phyloP scores from a whole-genome alignment of 2,113 vertebrate genomes.

The Hystrix cristata region DNA sequence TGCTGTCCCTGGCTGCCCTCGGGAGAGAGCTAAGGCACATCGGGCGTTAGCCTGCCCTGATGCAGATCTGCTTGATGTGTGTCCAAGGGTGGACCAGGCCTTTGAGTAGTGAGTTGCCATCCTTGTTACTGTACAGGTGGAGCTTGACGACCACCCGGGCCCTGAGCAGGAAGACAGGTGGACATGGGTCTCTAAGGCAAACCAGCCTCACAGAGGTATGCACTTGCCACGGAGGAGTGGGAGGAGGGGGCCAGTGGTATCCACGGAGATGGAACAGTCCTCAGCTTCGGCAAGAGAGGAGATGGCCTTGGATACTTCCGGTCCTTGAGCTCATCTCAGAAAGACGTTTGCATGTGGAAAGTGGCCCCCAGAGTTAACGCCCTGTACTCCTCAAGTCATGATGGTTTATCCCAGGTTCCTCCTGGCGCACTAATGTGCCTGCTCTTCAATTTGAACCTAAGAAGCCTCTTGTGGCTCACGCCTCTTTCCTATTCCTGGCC shows the following conservation, averaged over 20 bases:
- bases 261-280: rapidly evolving
- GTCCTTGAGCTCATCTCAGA: neutral
- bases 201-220: neutral
- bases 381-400: neutral
- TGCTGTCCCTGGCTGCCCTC: neutral
- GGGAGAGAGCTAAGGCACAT: neutral
- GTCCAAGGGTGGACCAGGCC: neutral
- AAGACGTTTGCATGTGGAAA: neutral
- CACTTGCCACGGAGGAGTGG: neutral
- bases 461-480: neutral
- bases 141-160: neutral
- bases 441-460: neutral
- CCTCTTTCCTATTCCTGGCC: neutral
- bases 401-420: too few species aligned
- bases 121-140: neutral
- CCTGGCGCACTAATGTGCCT: too few species aligned
- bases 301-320: neutral
- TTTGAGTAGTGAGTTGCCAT: neutral
- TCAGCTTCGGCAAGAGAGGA: neutral
- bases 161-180: neutral
- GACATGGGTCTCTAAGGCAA: neutral
- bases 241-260: neutral
- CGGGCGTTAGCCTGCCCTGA: rapidly evolving
- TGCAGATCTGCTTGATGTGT: neutral
- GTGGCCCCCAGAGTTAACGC: neutral